Evolutionary conservation across 2,797 vertebrate species (phyloP).

Genomic region (Morus bassanus): DNA sequence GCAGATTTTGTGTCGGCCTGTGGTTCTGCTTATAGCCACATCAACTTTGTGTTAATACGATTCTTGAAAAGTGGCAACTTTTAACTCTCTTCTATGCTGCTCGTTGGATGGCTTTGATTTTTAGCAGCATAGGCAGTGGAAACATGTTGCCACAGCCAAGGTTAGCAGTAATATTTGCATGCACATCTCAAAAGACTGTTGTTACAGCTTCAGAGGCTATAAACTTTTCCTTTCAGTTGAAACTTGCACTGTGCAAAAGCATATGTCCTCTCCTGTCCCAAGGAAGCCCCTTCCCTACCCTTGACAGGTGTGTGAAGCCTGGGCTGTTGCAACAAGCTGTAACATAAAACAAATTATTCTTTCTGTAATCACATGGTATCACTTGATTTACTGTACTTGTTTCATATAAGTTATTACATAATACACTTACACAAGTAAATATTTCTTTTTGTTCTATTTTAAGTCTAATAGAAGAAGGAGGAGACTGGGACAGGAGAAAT

Average conservation of each 20-base stretch:
- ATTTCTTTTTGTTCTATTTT: slow-evolving; percentile 3
- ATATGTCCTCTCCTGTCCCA: not conserved
- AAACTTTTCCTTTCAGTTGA: not conserved
- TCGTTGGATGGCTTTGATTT: not conserved
- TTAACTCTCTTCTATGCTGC: not conserved
- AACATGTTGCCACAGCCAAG: not conserved
- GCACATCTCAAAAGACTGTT: not conserved
- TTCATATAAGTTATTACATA: not conserved
- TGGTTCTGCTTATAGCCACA: not conserved
- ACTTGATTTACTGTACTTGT: not conserved
- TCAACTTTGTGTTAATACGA: not conserved
- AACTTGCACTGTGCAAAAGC: not conserved
- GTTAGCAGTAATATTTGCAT: not conserved
- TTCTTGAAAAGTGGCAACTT: not conserved
- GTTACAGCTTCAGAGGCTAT: not conserved
- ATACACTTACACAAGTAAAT: not conserved
- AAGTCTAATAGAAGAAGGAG: slow-evolving; percentile 97
- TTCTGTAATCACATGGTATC: not conserved
- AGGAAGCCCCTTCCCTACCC: not conserved
- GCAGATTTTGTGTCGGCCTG: not conserved
- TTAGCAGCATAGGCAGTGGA: not conserved
- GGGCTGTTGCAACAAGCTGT: not conserved
- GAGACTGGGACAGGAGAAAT: slow-evolving; percentile 97
- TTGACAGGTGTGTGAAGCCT: not conserved
- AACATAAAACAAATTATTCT: not conserved